Evolutionary conservation across 2,113 vertebrate species (phyloP), one percentile per base, ranked within the genome.

Genomic region (Dendrocopos noguchii): DNA sequence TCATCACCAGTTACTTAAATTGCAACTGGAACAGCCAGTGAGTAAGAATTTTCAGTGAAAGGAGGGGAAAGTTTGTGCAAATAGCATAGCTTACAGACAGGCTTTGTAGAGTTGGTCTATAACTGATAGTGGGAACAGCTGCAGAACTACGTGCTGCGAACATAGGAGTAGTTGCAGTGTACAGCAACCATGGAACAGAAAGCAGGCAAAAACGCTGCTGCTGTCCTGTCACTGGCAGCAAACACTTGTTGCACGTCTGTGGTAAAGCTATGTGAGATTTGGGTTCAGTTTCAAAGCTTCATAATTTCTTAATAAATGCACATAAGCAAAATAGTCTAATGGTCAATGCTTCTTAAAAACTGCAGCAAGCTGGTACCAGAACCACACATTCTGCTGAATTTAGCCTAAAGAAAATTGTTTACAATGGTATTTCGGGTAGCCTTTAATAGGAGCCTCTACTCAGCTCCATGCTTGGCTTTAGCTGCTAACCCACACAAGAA

Each of bases 201-300:
- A 28, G 39, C 52, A 46, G 66, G 64, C n/a, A 74, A 56, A 96
- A 83, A 36, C 46, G 33, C 55, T 28, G 7, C 47, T 85, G 68
- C 53, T 92, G 36, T 15, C 70, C 52, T 81, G 20, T 39, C 46
- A 19, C 7, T 36, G 61, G 0, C 68, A 72, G 47, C 67, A 83
- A 66, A 53, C 2, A 5, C 50, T 64, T 47, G 9, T 56, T 76
- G 25, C 8, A 10, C 12, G 91, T 89, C 19, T 10, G 0, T 70
- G 36, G 87, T 76, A 94, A 87, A 93, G 18, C 72, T 57, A 20
- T 4, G 7, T 57, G 70, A 61, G 24, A 80, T 83, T 93, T 78
- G 27, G 50, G 94, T 94, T 92, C 65, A 13, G 46, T 70, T 91
- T 92, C 63, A 55, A 29, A 33, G 61, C 72, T 90, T 31, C 76